phyloP scores from a whole-genome alignment of 2,113 vertebrate genomes.

The Heliornis fulica region DNA sequence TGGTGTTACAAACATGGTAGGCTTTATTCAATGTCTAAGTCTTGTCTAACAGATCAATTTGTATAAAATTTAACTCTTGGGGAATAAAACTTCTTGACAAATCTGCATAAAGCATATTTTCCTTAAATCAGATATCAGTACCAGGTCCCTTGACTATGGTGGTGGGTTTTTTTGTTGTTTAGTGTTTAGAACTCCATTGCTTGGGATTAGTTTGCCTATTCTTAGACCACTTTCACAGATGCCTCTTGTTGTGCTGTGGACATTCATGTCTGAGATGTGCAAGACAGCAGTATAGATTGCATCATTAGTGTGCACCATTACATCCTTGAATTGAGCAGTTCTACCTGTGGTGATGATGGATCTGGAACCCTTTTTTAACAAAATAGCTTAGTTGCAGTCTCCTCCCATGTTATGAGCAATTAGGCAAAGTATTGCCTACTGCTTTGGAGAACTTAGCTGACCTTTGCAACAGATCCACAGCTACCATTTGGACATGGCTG shows the following conservation, averaged over 20 bases:
- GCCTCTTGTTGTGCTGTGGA: neutral
- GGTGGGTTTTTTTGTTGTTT: neutral
- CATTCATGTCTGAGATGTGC: neutral
- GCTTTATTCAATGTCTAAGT: neutral
- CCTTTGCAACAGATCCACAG: neutral
- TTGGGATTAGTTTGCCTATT: neutral
- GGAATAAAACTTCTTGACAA: neutral
- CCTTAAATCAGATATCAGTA: neutral
- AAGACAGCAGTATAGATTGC: neutral
- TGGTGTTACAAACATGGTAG: neutral
- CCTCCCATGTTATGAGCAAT: neutral
- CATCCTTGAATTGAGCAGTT: neutral
- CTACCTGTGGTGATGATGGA: neutral
- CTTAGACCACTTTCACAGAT: neutral
- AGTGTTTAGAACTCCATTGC: no score
- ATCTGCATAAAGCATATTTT: neutral
- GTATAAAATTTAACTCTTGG: neutral
- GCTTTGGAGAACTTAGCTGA: neutral
- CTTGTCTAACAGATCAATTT: neutral
- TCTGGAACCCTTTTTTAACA: neutral
- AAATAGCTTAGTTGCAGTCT: neutral
- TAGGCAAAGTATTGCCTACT: neutral
- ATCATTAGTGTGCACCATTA: neutral
- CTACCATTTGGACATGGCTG: neutral
- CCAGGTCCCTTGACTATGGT: neutral